These are phyloP conservation scores for Pygoscelis adeliae DNA, from an alignment of 2,113 vertebrate species.

Conservation along the genomic window DNA sequence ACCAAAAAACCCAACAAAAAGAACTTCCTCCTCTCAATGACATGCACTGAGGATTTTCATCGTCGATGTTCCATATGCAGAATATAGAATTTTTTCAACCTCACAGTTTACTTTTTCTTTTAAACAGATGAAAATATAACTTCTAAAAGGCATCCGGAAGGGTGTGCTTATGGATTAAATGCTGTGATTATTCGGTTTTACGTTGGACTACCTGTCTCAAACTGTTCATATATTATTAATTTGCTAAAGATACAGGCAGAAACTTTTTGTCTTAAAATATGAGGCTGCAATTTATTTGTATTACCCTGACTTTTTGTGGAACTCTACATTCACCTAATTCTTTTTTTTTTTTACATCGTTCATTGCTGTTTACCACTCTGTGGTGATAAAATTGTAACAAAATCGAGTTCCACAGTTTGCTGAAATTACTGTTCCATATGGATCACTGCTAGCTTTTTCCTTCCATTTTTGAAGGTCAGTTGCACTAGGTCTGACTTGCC, in stretches of 20 bases:
- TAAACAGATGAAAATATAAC: neutral
- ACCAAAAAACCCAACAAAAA: neutral
- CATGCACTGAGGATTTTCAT: neutral
- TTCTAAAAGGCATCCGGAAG: neutral
- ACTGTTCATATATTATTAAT: constrained; percentile 25
- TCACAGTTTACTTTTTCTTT: neutral
- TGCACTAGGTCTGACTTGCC: neutral
- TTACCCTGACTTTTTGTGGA: neutral
- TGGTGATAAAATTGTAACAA: neutral
- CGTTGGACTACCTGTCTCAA: neutral
- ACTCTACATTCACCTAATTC: neutral
- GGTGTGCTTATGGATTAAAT: constrained; percentile 2
- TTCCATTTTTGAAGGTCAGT: constrained; percentile 38
- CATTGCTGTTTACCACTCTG: neutral
- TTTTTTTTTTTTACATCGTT: neutral
- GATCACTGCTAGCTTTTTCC: neutral
- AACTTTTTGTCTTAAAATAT: constrained; percentile 25
- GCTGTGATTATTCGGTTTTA: neutral
- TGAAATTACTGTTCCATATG: neutral
- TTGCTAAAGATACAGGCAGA: constrained; percentile 23
- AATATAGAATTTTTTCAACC: neutral
- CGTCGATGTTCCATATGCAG: neutral
- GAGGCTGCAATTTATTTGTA: neutral
- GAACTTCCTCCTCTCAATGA: constrained; percentile 15
- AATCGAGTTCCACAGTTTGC: neutral